These are phyloP conservation scores for Mya arenaria DNA, from an alignment of 1,140 invertebrate species.

Conservation along the genomic window DNA sequence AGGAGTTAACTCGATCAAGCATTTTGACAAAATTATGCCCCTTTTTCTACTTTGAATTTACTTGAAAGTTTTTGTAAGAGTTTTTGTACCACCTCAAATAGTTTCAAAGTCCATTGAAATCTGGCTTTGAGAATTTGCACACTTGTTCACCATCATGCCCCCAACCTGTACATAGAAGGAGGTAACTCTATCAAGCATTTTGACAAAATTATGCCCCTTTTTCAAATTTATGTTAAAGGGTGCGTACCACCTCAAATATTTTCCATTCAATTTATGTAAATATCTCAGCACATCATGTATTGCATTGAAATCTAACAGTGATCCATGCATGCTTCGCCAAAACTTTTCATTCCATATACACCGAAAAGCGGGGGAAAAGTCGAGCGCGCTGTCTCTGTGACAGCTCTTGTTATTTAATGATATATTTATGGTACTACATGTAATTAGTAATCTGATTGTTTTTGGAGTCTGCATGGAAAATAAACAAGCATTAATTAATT, in stretches of 20 bases:
- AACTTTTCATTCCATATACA: too few species aligned
- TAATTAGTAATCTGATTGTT: neutral
- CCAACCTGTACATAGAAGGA: neutral
- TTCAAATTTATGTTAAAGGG: neutral
- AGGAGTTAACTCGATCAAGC: neutral
- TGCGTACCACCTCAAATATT: too few species aligned
- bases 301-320: too few species aligned
- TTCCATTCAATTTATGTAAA: too few species aligned
- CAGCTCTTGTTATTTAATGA: neutral
- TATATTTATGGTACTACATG: neutral
- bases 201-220: neutral
- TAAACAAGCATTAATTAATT: neutral
- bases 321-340: too few species aligned
- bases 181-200: neutral
- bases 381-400: too few species aligned
- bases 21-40: neutral
- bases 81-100: neutral
- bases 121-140: neutral
- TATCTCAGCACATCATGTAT: too few species aligned
- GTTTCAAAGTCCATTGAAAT: neutral
- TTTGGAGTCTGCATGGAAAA: neutral
- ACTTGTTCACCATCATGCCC: neutral
- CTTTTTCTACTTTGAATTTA: neutral
- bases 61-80: neutral
- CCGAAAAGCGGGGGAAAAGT: too few species aligned